These are phyloP conservation scores for Silvanus unidentatus DNA, from an alignment of 2,888 invertebrate genomes.

Conservation along the genomic window DNA sequence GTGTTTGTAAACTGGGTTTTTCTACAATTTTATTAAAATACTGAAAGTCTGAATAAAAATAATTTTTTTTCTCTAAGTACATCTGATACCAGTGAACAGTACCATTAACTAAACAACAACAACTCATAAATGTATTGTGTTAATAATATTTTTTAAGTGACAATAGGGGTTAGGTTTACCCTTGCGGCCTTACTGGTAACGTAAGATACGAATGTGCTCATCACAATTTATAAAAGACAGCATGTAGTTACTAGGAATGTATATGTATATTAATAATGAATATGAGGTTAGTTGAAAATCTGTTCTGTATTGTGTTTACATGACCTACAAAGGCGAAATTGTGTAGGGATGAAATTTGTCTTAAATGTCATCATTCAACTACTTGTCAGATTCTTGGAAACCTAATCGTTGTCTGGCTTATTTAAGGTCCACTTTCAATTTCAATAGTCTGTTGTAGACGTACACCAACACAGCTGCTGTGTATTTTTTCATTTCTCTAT, in stretches of 20 bases:
- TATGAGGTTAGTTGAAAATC: conserved; percentile 28
- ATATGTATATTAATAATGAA: conserved; percentile 23
- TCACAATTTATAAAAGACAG: conserved; percentile 28
- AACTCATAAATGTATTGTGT: conserved; percentile 20
- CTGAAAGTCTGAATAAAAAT: conserved; percentile 25
- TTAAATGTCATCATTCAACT: conserved; percentile 25
- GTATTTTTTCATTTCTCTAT: background rate
- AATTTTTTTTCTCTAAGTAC: conserved; percentile 18
- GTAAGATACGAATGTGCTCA: conserved; percentile 32
- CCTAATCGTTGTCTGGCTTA: too few relatives aligned
- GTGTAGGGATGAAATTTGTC: conserved; percentile 25
- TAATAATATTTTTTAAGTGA: conserved; percentile 30
- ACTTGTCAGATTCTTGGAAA: conserved; percentile 39
- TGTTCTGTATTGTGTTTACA: conserved; percentile 17
- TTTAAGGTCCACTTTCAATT: background rate
- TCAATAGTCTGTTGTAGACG: too few relatives aligned
- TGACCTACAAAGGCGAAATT: conserved; percentile 31
- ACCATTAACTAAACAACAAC: conserved; percentile 14
- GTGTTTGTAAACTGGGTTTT: conserved; percentile 52
- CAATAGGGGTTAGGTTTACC: conserved; percentile 47
- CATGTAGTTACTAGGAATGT: conserved; percentile 30
- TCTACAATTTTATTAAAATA: conserved; percentile 45
- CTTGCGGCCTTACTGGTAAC: conserved; percentile 44
- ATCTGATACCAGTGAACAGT: conserved; percentile 18
- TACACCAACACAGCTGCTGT: too few relatives aligned